Evolutionary conservation across 2,113 vertebrate genomes (phyloP), one percentile per base, ranked within the genome.

Genomic region (Oenanthe oenanthe): DNA sequence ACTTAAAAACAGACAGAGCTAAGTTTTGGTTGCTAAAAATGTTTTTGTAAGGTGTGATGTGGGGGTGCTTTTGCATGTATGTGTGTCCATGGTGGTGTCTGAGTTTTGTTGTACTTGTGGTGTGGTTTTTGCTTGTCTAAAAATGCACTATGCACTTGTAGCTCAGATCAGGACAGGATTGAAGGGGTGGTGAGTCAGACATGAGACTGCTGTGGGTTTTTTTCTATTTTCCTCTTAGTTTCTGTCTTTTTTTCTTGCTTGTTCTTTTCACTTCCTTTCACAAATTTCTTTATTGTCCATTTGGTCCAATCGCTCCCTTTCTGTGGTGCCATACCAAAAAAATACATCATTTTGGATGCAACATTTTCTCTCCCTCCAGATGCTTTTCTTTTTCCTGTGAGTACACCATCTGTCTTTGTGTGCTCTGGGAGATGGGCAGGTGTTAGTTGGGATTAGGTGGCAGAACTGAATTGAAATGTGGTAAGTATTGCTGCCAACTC

Each of bases 371-470:
- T 40, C 32, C 31, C 17, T 81, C 65, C 65, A 74, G 77, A 85
- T 94, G 70, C 61, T 94, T 91, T 91, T 82, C 13, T n/a, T 71
- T 84, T 83, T 68, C 57, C 57, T 20, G 4, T 47, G 62, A 6
- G 0, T 56, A 62, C 6, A 19, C 73, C 80, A 81, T 77, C 92
- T 92, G 89, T 47, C 45, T 57, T 25, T 19, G 21, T 57, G 71
- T 81, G 45, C 50, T 57, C 57, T 88, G 78, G 66, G 88, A 85
- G 81, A 72, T 68, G 61, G 56, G 70, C 84, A 81, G 85, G 87
- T 96, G 71, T 72, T 91, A 61, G n/a, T 78, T 73, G 78, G 70
- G 65, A 60, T 89, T 89, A 78, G 77, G 77, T 94, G 70, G 57
- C 81, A 94, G 61, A 82, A 79, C 36, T 61, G 43, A 87, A 85